Evolutionary conservation across 2,113 vertebrate species (phyloP).

Genomic region (Azemiops feae): DNA sequence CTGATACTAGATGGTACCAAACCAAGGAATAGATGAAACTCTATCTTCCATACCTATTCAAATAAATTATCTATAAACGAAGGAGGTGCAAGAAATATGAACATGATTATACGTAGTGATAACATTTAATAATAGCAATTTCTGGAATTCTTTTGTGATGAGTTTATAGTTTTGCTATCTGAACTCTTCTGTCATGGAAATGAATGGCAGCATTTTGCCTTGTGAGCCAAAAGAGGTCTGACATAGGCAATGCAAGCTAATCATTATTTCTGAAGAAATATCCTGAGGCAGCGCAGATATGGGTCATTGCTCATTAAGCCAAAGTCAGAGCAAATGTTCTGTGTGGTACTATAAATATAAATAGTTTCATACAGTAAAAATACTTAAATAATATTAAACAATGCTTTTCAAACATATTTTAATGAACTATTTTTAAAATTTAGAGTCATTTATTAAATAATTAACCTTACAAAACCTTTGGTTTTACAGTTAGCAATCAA

Average conservation of each 20-base stretch:
- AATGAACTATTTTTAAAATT: background rate
- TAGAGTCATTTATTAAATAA: background rate
- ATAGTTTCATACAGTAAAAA: background rate
- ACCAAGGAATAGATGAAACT: background rate
- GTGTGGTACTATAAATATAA: slow-evolving; percentile 7
- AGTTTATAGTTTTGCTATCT: background rate
- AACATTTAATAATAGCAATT: background rate
- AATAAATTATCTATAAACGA: background rate
- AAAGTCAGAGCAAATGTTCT: background rate
- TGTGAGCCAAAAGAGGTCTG: background rate
- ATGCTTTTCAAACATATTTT: background rate
- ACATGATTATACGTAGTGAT: background rate
- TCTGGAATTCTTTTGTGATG: background rate
- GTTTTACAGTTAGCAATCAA: background rate
- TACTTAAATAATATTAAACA: background rate
- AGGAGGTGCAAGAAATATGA: background rate
- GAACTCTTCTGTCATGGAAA: background rate
- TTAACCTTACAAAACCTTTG: background rate
- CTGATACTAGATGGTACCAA: background rate
- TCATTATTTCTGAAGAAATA: background rate
- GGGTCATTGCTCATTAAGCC: background rate
- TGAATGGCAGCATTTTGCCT: background rate
- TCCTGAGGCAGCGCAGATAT: background rate
- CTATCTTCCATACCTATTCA: background rate
- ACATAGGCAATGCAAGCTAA: background rate